Evolutionary conservation across 2,113 vertebrate species (phyloP).

Genomic region (Dromas ardeola): DNA sequence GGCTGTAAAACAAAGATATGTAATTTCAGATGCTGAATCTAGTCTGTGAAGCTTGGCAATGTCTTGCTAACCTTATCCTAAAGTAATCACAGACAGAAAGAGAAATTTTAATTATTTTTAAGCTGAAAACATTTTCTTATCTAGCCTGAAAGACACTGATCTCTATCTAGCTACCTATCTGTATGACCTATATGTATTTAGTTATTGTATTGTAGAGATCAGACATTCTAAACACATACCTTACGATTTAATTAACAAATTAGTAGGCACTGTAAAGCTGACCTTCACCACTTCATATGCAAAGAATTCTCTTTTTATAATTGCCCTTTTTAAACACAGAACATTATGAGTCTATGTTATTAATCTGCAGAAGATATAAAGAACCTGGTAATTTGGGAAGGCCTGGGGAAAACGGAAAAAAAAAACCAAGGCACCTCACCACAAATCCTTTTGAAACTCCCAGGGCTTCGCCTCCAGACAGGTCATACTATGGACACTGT

Average conservation of each 20-base stretch:
- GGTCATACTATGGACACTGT: background rate
- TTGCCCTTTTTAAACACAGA: background rate
- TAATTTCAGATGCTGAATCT: background rate
- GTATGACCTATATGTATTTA: background rate
- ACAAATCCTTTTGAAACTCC: background rate
- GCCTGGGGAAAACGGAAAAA: background rate
- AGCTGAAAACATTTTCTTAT: accelerated
- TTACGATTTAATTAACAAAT: background rate
- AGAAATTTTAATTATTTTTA: background rate
- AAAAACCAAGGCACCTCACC: accelerated
- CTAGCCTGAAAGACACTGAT: background rate
- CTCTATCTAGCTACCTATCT: background rate
- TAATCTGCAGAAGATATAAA: background rate
- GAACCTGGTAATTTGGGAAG: background rate
- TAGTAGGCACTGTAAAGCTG: background rate
- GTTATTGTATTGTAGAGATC: background rate
- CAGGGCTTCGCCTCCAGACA: background rate
- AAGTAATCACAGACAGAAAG: background rate
- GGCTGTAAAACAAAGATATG: background rate
- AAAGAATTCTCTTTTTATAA: background rate
- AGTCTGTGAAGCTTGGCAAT: background rate
- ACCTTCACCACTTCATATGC: background rate
- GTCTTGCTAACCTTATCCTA: background rate
- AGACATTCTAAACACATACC: background rate
- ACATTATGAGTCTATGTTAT: background rate